Evolutionary conservation across 2,113 vertebrate genomes (phyloP).

Genomic region (Chloroceryle aenea): DNA sequence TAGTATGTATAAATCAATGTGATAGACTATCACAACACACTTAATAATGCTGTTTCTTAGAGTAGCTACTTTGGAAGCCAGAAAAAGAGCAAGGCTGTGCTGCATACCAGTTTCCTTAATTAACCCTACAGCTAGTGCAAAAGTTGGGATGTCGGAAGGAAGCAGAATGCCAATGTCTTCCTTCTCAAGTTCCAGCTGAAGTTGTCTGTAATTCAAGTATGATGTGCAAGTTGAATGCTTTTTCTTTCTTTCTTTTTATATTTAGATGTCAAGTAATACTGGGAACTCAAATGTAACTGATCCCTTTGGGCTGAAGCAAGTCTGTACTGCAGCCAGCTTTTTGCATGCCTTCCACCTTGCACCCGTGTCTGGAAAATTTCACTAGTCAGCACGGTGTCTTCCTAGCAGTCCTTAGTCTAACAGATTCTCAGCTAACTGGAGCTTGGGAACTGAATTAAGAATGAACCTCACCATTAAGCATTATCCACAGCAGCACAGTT

Average conservation of each 20-base stretch:
- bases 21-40: background rate
- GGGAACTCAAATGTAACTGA: background rate
- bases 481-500: conserved; percentile 4
- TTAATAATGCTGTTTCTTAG: background rate
- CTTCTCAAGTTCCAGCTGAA: background rate
- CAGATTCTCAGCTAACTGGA: background rate
- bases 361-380: background rate
- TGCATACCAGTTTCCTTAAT: background rate
- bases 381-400: accelerated
- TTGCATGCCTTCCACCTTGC: background rate
- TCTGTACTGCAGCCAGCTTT: background rate
- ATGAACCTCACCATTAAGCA: background rate
- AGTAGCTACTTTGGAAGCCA: background rate
- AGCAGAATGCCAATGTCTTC: background rate
- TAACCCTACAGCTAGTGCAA: background rate
- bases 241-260: background rate
- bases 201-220: background rate
- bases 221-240: background rate
- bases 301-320: background rate
- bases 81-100: background rate
- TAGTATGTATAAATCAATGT: background rate
- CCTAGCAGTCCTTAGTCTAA: background rate
- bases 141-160: background rate
- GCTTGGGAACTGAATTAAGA: background rate
- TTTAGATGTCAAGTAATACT: background rate